phyloP scores from a whole-genome alignment of 2,113 vertebrate species.

The Camelus bactrianus region DNA sequence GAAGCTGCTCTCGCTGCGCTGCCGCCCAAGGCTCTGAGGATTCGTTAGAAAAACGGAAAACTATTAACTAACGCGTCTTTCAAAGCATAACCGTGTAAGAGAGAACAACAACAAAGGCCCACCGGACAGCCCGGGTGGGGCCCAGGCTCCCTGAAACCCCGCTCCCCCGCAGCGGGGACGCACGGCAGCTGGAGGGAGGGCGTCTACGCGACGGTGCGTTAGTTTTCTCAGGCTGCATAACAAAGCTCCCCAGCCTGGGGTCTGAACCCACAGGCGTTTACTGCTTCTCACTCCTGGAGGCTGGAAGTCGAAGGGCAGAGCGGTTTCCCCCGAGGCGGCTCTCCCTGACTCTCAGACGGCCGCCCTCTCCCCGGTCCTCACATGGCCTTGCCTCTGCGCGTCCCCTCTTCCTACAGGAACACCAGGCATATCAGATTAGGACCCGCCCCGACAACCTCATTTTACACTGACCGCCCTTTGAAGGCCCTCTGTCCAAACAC shows the following conservation, averaged over 20 bases:
- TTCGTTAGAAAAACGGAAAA: not conserved
- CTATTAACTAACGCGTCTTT: not conserved
- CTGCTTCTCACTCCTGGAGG: not conserved
- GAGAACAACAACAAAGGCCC: not conserved
- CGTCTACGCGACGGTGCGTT: not conserved
- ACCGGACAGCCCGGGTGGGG: not conserved
- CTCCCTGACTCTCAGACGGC: not conserved
- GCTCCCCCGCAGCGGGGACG: not conserved
- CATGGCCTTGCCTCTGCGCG: fast-evolving
- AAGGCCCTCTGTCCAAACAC: not conserved
- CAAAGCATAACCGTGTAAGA: not conserved
- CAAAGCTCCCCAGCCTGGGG: not conserved
- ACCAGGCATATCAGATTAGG: not conserved
- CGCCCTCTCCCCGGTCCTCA: not conserved
- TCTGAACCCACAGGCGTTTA: not conserved
- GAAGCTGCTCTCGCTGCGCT: not conserved
- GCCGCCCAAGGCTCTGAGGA: not conserved
- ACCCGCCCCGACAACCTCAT: not conserved
- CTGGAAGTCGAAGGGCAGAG: not conserved
- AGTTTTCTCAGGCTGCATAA: fast-evolving
- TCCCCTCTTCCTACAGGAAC: not conserved
- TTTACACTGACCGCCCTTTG: not conserved
- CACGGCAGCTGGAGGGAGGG: not conserved
- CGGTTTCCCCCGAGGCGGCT: not conserved
- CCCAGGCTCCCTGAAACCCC: fast-evolving